Evolutionary conservation across 2,888 invertebrate genomes (phyloP).

Genomic region (Drosophila diplacantha): DNA sequence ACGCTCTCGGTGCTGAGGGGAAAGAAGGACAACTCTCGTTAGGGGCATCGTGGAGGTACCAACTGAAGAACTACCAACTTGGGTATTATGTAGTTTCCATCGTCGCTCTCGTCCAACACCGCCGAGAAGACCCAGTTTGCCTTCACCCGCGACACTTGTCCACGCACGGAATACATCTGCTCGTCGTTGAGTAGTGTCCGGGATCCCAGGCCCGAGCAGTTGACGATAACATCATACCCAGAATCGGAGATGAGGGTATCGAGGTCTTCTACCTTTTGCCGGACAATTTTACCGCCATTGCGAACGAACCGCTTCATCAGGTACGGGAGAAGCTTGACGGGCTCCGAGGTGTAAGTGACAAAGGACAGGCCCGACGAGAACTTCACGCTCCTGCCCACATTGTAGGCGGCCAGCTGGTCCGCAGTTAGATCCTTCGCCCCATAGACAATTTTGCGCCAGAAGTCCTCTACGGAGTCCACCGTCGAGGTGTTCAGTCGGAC

Average conservation of each 20-base stretch:
- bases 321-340: conserved; percentile 82
- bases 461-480: conserved; percentile 61
- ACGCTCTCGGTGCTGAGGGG: conserved; percentile 80
- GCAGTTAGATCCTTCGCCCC: conserved; percentile 50
- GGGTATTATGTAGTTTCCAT: conserved; percentile 86
- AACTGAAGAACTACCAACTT: conserved; percentile 79
- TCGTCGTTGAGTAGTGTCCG: conserved; percentile 82
- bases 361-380: conserved; percentile 81
- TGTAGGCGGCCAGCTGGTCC: conserved; percentile 72
- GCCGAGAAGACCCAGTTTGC: conserved; percentile 84
- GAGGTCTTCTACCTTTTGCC: conserved; percentile 79
- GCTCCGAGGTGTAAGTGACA: conserved; percentile 84
- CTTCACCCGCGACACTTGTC: conserved; percentile 84
- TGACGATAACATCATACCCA: conserved; percentile 84
- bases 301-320: conserved; percentile 81
- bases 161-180: conserved; percentile 83
- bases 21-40: background rate
- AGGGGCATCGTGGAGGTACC: background rate
- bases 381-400: conserved; percentile 63
- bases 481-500: conserved; percentile 75
- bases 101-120: conserved; percentile 81
- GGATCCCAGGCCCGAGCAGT: conserved; percentile 86
- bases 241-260: conserved; percentile 76
- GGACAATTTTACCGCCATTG: conserved; percentile 80
- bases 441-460: conserved; percentile 65